phyloP scores from a whole-genome alignment of 1,140 invertebrate genomes.

The Danaus melanippus region DNA sequence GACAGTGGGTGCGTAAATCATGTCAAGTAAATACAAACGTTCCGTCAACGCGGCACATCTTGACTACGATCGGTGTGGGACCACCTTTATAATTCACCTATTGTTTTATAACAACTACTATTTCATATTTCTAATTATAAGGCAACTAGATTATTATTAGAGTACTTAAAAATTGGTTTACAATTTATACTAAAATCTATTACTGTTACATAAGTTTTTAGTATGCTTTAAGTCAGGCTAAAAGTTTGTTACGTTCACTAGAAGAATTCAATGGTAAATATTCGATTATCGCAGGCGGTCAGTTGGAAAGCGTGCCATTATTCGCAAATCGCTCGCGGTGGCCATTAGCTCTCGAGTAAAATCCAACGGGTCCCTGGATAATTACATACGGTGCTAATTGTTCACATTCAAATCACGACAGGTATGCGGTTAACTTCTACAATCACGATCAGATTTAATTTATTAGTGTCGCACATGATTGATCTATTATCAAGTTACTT shows the following conservation, averaged over 20 bases:
- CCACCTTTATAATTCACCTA: constrained; percentile 34
- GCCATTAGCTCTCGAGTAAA: constrained; percentile 42
- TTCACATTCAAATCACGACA: constrained; percentile 36
- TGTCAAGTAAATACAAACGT: constrained; percentile 53
- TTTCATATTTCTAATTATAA: no score
- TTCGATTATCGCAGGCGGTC: constrained; percentile 14
- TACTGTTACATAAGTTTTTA: no score
- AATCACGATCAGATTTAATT: no score
- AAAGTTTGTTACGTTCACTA: no score
- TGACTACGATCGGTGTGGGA: constrained; percentile 37
- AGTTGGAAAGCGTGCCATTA: constrained; percentile 31
- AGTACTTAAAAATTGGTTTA: no score
- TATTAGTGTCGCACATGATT: no score
- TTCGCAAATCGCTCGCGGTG: constrained; percentile 39
- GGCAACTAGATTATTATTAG: no score
- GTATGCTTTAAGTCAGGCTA: no score
- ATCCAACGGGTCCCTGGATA: constrained; percentile 44
- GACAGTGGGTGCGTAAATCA: constrained; percentile 53
- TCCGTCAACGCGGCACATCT: constrained; percentile 51
- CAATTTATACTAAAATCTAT: no score
- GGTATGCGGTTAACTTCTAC: constrained; percentile 6
- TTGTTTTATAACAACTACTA: no score
- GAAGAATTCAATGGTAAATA: constrained; percentile 19
- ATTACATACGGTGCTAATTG: constrained; percentile 53
- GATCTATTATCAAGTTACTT: no score